Evolutionary conservation across 1,140 invertebrate genomes (phyloP).

Genomic region (Drosophila pectinifera): DNA sequence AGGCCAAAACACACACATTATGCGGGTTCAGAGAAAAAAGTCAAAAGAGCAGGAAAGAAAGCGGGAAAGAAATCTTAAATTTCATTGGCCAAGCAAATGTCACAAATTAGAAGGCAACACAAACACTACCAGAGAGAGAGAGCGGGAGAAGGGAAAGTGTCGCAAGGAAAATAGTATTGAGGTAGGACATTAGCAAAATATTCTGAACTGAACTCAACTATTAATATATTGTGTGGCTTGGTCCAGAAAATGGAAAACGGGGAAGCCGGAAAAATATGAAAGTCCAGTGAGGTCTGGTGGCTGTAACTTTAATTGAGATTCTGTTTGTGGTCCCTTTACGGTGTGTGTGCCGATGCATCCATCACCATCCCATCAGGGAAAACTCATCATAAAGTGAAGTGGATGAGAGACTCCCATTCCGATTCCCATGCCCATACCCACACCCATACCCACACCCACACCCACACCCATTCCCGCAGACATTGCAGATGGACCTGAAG

Average conservation of each 20-base stretch:
- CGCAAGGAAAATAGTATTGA: slow-evolving; percentile 16
- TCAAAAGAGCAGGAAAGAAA: slow-evolving; percentile 18
- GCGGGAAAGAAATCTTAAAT: slow-evolving; percentile 43
- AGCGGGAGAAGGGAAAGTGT: neutral
- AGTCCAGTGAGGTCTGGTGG: slow-evolving; percentile 1
- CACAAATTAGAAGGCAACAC: slow-evolving; percentile 43
- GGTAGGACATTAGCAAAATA: slow-evolving; percentile 29
- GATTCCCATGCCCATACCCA: neutral
- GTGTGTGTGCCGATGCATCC: slow-evolving; percentile 25
- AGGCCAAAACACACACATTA: slow-evolving; percentile 26
- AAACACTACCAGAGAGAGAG: neutral
- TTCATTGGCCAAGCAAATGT: slow-evolving; percentile 71
- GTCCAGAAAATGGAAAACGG: neutral
- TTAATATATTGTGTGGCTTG: slow-evolving; percentile 5
- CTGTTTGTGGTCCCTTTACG: slow-evolving; percentile 43
- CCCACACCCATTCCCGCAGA: slow-evolving; percentile 7
- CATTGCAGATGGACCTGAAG: slow-evolving; percentile 31
- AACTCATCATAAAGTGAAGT: slow-evolving; percentile 50
- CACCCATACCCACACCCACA: slow-evolving; percentile 1
- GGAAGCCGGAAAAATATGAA: slow-evolving; percentile 5
- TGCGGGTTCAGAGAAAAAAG: slow-evolving; percentile 24
- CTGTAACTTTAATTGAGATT: slow-evolving; percentile 46
- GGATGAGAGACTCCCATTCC: slow-evolving; percentile 1
- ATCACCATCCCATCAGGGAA: slow-evolving; percentile 29
- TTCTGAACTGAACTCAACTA: neutral